A percentile compares a stretch with the other conserved stretches of the same genome.
Conservation (phyloP, 2,888 invertebrate species). For the Amphipoea lucens region DNA sequence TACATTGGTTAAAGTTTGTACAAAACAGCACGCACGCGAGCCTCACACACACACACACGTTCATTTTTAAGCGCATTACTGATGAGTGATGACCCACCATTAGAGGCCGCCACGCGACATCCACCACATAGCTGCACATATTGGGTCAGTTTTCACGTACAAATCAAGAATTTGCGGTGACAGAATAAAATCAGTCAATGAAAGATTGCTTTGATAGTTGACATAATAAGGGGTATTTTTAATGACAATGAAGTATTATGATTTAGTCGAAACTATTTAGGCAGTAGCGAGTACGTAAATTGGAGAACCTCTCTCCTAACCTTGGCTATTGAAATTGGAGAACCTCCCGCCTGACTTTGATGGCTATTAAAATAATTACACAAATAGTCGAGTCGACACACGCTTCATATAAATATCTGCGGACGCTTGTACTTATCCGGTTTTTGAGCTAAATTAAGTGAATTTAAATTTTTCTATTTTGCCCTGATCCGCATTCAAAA, state of each 20-base stretch:
- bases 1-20: not conserved
- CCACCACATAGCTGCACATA: not conserved
- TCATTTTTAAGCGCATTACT: conserved; percentile 26
- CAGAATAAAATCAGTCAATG: not conserved
- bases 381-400: conserved; percentile 3
- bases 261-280: not conserved
- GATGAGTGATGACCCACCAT: not conserved
- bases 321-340: conserved; percentile 23
- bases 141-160: not conserved
- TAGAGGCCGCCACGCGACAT: not conserved
- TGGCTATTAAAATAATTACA: not conserved
- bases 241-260: not conserved
- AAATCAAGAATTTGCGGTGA: not conserved
- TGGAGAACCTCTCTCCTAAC: conserved; percentile 6
- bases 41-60: not conserved
- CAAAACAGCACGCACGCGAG: not conserved
- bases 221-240: not conserved
- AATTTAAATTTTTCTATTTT: too few relatives aligned
- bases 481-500: too few relatives aligned
- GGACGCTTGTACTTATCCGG: not conserved
- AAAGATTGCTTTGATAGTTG: not conserved
- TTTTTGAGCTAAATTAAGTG: not conserved
- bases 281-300: conserved; percentile 36
- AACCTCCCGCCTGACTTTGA: too few relatives aligned
- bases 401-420: conserved; percentile 4